Evolutionary conservation across 1,140 invertebrate species (phyloP).

Genomic region (Palaemon carinicauda): DNA sequence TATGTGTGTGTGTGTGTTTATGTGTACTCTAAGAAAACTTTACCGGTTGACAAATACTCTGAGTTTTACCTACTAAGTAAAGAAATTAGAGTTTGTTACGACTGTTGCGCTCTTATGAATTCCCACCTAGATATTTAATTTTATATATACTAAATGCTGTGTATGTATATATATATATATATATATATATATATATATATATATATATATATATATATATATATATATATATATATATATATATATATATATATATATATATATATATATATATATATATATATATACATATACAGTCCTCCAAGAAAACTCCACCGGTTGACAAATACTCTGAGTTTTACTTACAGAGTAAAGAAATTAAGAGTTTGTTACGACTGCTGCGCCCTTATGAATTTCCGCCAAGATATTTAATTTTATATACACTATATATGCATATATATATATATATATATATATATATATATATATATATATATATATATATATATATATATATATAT

Average conservation of each 20-base stretch:
- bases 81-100: no score
- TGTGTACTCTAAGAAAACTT: no score
- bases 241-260: no score
- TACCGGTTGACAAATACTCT: no score
- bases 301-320: no score
- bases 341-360: no score
- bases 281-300: not conserved
- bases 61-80: no score
- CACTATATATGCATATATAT: not conserved
- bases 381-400: no score
- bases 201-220: slow-evolving; percentile 3
- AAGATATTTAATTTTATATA: not conserved
- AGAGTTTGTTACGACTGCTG: no score
- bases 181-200: not conserved
- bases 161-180: not conserved
- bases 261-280: no score
- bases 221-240: not conserved
- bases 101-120: no score
- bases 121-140: not conserved
- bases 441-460: not conserved
- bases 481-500: not conserved
- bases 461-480: not conserved
- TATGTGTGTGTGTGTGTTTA: not conserved
- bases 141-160: not conserved
- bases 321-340: no score